Evolutionary conservation across 1,140 invertebrate species (phyloP), one percentile per base, ranked within the genome.

Genomic region (Drosophila ogumai): DNA sequence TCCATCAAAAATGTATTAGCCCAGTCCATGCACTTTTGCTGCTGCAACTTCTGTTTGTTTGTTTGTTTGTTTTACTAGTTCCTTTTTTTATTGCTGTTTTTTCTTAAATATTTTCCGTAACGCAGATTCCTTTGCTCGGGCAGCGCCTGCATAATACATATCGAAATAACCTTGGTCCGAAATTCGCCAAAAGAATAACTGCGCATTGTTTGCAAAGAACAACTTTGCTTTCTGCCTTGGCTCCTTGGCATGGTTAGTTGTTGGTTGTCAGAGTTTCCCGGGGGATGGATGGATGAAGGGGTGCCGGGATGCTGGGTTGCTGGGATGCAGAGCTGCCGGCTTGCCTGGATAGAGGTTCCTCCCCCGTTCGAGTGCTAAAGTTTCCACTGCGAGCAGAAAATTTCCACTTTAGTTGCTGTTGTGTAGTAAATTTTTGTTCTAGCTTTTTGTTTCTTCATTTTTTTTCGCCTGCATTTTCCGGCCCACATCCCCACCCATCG

Each of bases 131-230:
- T 77, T 61, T 60, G 31, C 65, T 66, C 46, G 73, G 55, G n/a
- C 25, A 47, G 43, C 44, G 47, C 55, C 76, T 74, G 72, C 84
- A 84, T 88, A 80, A 82, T 88, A 73, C 69, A 88, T 90, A 81
- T 75, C 79, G 68, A 71, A 88, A 88, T 85, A 88, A 90, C 84
- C 84, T 88, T 88, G 85, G 80, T 87, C 84, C 85, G 84, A 88
- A 80, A 90, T 78, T 72, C 77, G 59, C 61, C 78, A 84, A 81
- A 85, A 90, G 85, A 90, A 88, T 90, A 84, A 81, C 84, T 90
- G 77, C 65, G 77, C 81, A 88, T 88, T 88, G 84, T 88, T 88
- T 85, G 85, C 73, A 81, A 85, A 81, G 77, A 84, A 84, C 61
- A 88, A 88, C 77, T 88, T 88, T 87, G 69, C 73, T 78, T 85